A percentile compares a stretch with the other conserved stretches of the same genome.
phyloP scores from a whole-genome alignment of 2,888 invertebrate species.

The Fabriciana adippe region DNA sequence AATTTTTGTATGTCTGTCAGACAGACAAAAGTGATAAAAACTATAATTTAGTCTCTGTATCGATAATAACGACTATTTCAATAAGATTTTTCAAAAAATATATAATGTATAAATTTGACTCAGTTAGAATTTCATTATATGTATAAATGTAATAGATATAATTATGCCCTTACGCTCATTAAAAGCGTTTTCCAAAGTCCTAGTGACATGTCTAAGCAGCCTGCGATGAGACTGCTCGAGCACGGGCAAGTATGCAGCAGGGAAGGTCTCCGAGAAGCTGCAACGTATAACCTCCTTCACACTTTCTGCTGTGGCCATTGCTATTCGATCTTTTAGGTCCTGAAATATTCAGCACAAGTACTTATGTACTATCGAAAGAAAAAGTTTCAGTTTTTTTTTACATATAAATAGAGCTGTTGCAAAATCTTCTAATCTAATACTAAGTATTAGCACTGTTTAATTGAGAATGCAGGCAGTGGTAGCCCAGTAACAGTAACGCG shows the following conservation, averaged over 20 bases:
- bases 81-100: no score
- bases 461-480: no score
- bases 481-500: no score
- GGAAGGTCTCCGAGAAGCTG: slow-evolving; percentile 54
- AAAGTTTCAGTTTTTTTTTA: neutral
- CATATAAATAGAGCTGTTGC: neutral
- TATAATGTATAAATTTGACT: no score
- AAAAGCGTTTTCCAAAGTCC: slow-evolving; percentile 57
- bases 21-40: no score
- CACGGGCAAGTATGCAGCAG: slow-evolving; percentile 56
- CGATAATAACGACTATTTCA: no score
- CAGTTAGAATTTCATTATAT: no score
- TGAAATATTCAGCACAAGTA: slow-evolving; percentile 35
- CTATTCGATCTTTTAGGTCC: slow-evolving; percentile 61
- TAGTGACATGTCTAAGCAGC: slow-evolving; percentile 53
- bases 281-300: slow-evolving; percentile 53
- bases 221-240: slow-evolving; percentile 60
- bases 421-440: no score
- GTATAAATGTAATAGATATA: neutral
- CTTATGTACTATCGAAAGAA: neutral
- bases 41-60: no score
- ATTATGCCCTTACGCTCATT: slow-evolving; percentile 51
- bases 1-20: no score
- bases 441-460: no score
- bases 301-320: slow-evolving; percentile 55